Base-by-base conservation (phyloP, 1,140 invertebrate genomes). In the Uloborus diversus region DNA sequence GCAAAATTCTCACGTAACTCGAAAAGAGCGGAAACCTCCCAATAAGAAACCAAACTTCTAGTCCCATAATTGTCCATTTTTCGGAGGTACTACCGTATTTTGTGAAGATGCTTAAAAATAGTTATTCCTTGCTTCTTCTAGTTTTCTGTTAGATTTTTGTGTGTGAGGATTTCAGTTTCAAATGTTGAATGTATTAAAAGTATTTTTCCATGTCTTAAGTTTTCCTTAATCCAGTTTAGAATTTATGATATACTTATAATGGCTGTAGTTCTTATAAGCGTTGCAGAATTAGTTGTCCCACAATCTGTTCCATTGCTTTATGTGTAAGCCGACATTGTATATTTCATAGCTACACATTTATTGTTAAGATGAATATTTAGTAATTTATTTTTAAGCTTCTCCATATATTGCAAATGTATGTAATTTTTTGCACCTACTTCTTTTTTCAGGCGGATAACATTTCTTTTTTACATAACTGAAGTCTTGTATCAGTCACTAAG, bases 401-500 rank as follows among this genome's bases (percentile, higher is more conserved):
- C 9, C 9, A 13, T 1, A 9, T 0, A 42, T 42, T 17, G 17
- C 17, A 42, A 13, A 2, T 42, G 17, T 13, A 42, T 9, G 9
- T 42, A 9, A 42, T 42, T 42, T 42, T 32, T 28, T 33, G 9
- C 56, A 23, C n/a, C 17, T 4, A 9, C 14, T 27, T 33, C 4
- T 51, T 35, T 75, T 64, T 33, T 3, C 9, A 75, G 71, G 27
- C 37, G 42, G 7, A 25, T 75, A 23, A 62, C 71, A 32, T 5
- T 75, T 20, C 11, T 75, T 32, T 75, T 75, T 28, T 75, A 75
- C 33, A 9, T 75, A 14, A 4, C 59, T 25, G 71, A 75, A 61
- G 28, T 47, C 17, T 2, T 75, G 0, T 14, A 64, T 53, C 57
- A 75, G 28, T 57, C 71, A 1, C 25, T 75, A 20, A 64, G 57